These are phyloP conservation scores for Lutraria lutraria DNA, from an alignment of 2,888 invertebrate species.

Conservation along the genomic window DNA sequence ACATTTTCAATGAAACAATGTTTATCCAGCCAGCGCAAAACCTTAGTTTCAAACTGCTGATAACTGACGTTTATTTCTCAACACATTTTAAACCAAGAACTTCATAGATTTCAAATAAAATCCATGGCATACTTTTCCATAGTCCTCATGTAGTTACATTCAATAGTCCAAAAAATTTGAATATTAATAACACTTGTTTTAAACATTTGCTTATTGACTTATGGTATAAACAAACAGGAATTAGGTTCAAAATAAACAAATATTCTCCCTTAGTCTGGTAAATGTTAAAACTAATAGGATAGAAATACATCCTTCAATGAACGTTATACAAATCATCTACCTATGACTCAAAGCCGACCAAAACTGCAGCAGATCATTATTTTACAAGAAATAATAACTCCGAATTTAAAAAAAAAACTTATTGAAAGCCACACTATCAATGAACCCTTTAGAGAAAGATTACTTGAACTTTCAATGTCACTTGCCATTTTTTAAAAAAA, in stretches of 20 bases:
- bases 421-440: neutral
- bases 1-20: neutral
- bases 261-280: neutral
- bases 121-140: neutral
- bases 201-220: neutral
- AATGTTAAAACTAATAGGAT: neutral
- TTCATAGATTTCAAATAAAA: neutral
- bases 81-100: neutral
- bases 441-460: neutral
- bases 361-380: neutral
- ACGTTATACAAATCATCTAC: neutral
- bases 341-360: neutral
- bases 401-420: neutral
- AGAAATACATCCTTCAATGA: neutral
- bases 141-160: neutral
- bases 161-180: neutral
- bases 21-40: neutral
- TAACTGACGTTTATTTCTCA: neutral
- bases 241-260: constrained; percentile 17
- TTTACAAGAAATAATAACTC: neutral
- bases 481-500: neutral
- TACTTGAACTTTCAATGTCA: neutral
- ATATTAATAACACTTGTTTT: neutral
- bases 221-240: constrained; percentile 1
- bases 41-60: neutral